A percentile compares a stretch with the other conserved stretches of the same genome.
These are phyloP conservation scores for Serripes groenlandicus DNA, from an alignment of 2,888 invertebrate genomes.

Conservation along the genomic window DNA sequence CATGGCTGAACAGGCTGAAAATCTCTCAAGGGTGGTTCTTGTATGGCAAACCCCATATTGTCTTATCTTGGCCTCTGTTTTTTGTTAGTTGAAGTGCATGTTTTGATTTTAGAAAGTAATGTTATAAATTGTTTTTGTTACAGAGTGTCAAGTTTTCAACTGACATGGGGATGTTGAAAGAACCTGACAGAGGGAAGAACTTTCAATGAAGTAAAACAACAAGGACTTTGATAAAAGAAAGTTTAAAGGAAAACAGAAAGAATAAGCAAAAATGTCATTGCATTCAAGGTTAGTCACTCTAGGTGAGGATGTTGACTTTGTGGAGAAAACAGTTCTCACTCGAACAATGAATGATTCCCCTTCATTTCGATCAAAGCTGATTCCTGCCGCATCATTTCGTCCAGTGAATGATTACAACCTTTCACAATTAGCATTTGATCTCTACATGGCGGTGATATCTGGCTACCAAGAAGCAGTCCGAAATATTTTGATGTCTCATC, in stretches of 20 bases:
- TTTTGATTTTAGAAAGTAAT: no score
- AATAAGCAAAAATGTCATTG: constrained; percentile 40
- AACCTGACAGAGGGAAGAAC: no score
- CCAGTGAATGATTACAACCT: constrained; percentile 74
- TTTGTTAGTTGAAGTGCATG: no score
- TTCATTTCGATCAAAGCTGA: constrained; percentile 53
- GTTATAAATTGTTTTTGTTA: no score
- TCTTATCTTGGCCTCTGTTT: no score
- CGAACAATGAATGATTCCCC: constrained; percentile 50
- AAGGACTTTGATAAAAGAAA: no score
- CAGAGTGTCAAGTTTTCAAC: no score
- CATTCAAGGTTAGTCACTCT: constrained; percentile 38
- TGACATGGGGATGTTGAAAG: no score
- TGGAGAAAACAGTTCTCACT: constrained; percentile 48
- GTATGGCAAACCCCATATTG: no score
- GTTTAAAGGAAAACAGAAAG: neutral
- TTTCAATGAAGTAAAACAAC: no score
- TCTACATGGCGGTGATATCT: constrained; percentile 76
- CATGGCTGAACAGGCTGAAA: no score
- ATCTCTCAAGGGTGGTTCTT: no score
- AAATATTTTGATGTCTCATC: constrained; percentile 78
- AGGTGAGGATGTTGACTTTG: constrained; percentile 40
- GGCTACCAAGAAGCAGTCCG: constrained; percentile 77
- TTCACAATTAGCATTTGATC: constrained; percentile 79
- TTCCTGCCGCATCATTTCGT: constrained; percentile 68